These are phyloP conservation scores for Brachyistius frenatus DNA, from an alignment of 2,113 vertebrate species.

Conservation along the genomic window DNA sequence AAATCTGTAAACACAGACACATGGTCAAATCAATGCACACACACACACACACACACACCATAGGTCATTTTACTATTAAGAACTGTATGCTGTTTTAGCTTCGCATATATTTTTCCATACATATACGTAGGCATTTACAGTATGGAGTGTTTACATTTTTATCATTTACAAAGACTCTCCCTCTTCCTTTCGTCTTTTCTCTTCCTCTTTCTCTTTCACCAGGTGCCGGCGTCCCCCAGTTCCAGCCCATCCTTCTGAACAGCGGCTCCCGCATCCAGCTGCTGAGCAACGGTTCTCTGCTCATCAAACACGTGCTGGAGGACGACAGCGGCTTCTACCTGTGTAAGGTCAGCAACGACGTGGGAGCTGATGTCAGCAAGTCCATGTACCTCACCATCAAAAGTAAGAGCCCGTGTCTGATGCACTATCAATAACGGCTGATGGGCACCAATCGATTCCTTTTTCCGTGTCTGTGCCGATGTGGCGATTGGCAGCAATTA, in stretches of 20 bases:
- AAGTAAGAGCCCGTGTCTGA: constrained; percentile 89
- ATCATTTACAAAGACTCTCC: not conserved
- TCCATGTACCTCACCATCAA: constrained; percentile 99
- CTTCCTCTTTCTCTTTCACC: not conserved
- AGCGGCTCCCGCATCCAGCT: constrained; percentile 92
- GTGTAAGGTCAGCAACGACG: constrained; percentile 99
- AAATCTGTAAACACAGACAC: constrained; percentile 72
- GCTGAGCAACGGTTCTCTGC: constrained; percentile 93
- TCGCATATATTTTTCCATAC: not conserved
- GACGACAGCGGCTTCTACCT: constrained; percentile 99
- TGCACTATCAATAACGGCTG: constrained; percentile 22
- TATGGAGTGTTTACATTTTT: not conserved
- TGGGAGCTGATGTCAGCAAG: constrained; percentile 99
- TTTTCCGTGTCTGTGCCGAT: constrained; percentile 7
- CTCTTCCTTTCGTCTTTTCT: not conserved
- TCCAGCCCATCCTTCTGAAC: constrained; percentile 95
- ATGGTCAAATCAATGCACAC: constrained; percentile 44
- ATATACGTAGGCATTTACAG: not conserved
- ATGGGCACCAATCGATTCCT: constrained; percentile 28
- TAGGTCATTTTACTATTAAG: constrained; percentile 25
- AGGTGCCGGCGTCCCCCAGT: constrained; percentile 98
- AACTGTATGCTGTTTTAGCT: not conserved
- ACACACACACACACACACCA: not conserved
- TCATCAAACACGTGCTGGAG: constrained; percentile 98
- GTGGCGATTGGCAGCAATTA: not conserved